Conservation (phyloP, 2,888 invertebrate species). For the Aleiodes leptofemur region DNA sequence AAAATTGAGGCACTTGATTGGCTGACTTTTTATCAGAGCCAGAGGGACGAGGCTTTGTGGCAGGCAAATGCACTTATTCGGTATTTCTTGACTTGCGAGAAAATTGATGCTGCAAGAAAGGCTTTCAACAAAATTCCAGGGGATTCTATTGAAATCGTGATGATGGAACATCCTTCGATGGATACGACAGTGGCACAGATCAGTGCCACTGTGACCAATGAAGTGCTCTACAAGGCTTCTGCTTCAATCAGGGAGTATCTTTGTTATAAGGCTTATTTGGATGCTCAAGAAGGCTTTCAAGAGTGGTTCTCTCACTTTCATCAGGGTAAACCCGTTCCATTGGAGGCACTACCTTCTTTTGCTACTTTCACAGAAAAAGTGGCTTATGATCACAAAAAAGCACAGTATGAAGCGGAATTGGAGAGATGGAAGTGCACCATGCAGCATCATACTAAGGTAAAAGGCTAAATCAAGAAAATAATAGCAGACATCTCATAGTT, state of each 20-base stretch:
- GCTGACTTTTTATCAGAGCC: conserved; percentile 87
- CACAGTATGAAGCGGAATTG: conserved; percentile 86
- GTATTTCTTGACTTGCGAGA: conserved; percentile 87
- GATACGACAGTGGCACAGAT: conserved; percentile 68
- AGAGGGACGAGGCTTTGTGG: conserved; percentile 88
- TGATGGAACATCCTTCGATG: conserved; percentile 75
- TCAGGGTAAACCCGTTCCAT: conserved; percentile 85
- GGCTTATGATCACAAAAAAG: conserved; percentile 89
- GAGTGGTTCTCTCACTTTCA: conserved; percentile 92
- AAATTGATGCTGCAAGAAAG: conserved; percentile 87
- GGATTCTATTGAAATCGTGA: conserved; percentile 80
- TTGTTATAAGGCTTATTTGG: conserved; percentile 91
- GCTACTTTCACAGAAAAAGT: conserved; percentile 91
- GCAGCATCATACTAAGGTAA: conserved; percentile 82
- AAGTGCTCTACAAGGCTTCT: conserved; percentile 74
- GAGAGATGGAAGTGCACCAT: conserved; percentile 85
- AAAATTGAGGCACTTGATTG: conserved; percentile 91
- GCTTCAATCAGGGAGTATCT: conserved; percentile 86
- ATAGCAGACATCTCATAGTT: no score
- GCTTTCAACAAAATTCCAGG: conserved; percentile 85
- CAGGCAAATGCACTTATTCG: conserved; percentile 94
- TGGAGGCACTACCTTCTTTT: conserved; percentile 78
- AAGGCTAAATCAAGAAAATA: neutral
- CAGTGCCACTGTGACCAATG: conserved; percentile 69
- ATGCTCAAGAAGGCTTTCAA: conserved; percentile 90